Percentiles rank a stretch among this genome's conserved stretches.
Conservation (phyloP, 2,113 vertebrate species). For the Connochaetes taurinus region DNA sequence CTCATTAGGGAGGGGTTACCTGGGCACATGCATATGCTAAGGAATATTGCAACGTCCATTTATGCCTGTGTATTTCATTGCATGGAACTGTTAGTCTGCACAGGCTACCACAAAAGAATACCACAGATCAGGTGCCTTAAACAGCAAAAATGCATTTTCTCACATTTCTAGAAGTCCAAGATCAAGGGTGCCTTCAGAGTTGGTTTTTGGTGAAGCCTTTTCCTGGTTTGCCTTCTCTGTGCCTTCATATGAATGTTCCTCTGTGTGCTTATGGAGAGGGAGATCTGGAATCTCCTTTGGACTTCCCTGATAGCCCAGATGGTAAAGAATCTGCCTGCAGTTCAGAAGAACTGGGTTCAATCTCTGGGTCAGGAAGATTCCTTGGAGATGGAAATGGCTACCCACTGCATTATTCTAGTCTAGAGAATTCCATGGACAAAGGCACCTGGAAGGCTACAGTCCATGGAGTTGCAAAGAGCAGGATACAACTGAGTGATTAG, state of each 20-base stretch:
- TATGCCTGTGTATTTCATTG: not conserved
- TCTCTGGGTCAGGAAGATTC: not conserved
- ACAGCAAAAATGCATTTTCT: not conserved
- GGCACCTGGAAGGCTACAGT: not conserved
- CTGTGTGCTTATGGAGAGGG: fast-evolving
- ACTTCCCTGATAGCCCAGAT: not conserved
- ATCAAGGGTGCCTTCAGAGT: not conserved
- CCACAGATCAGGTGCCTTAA: not conserved
- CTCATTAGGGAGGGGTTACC: fast-evolving
- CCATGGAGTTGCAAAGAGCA: not conserved
- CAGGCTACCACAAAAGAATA: not conserved
- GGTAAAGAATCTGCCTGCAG: not conserved
- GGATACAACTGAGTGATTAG: not conserved
- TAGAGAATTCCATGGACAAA: not conserved
- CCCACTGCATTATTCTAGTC: not conserved
- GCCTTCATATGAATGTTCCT: not conserved
- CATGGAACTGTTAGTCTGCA: not conserved
- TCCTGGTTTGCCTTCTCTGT: not conserved
- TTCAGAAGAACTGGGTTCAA: not conserved
- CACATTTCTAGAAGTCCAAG: not conserved
- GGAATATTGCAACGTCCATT: no score
- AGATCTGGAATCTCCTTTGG: not conserved
- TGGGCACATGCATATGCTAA: not conserved
- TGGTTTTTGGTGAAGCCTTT: not conserved
- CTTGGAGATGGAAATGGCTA: not conserved